Conservation (phyloP, 2,113 vertebrate species). For the Dipodomys stephensi region DNA sequence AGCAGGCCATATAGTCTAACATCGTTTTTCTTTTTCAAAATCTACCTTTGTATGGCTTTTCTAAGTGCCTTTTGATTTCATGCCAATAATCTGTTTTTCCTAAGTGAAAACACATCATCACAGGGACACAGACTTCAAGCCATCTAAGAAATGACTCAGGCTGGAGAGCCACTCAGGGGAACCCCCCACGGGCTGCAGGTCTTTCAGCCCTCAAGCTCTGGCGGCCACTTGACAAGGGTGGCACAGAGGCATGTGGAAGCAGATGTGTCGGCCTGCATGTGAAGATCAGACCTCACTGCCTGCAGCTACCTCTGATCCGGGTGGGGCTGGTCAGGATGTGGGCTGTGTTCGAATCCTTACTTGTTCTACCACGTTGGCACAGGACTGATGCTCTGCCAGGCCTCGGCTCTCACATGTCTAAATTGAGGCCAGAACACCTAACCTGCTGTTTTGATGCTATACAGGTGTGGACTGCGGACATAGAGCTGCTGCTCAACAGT, state of each 20-base stretch:
- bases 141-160: not conserved
- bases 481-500: too few species aligned
- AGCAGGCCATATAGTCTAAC: not conserved
- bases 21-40: not conserved
- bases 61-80: not conserved
- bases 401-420: not conserved
- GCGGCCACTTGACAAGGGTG: not conserved
- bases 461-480: rapidly evolving
- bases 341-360: not conserved
- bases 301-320: too few species aligned
- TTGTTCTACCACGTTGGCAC: not conserved
- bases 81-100: not conserved
- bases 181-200: rapidly evolving
- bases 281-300: not conserved
- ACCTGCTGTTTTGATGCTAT: rapidly evolving
- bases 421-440: not conserved
- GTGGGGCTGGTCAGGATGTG: too few species aligned
- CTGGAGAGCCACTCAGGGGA: not conserved
- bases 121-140: not conserved
- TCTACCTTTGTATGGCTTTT: not conserved
- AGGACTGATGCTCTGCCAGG: not conserved
- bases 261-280: not conserved
- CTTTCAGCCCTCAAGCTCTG: not conserved
- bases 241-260: not conserved
- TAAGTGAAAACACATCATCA: not conserved